Conservation (phyloP, 2,888 invertebrate genomes). For the Cordylochernes scorpioides region DNA sequence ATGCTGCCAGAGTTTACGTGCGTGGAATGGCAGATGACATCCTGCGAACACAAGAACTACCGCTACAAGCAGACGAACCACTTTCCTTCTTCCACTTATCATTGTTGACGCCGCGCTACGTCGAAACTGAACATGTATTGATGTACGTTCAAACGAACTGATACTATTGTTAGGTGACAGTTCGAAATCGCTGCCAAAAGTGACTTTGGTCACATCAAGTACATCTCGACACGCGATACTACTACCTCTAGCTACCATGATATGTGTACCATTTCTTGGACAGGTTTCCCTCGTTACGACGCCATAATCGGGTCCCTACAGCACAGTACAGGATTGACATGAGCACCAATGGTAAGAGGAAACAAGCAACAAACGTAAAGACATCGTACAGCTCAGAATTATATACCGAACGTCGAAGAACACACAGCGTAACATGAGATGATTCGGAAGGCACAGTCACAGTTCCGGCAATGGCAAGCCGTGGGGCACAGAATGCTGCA, state of each 20-base stretch:
- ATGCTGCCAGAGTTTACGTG: constrained; percentile 59
- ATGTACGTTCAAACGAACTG: no score
- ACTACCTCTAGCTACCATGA: no score
- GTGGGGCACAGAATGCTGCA: constrained; percentile 51
- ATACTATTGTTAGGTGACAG: no score
- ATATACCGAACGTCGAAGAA: constrained; percentile 36
- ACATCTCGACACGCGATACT: no score
- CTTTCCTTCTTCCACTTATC: constrained; percentile 47
- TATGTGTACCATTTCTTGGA: no score
- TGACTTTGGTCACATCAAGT: no score
- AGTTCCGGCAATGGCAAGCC: constrained; percentile 48
- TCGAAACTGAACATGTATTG: no score
- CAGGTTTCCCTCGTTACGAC: constrained; percentile 26
- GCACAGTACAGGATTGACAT: constrained; percentile 51
- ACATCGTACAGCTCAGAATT: constrained; percentile 49
- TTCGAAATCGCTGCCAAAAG: no score
- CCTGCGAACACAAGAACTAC: constrained; percentile 64
- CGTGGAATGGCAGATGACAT: constrained; percentile 68
- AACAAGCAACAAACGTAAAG: constrained; percentile 53
- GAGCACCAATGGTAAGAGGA: constrained; percentile 47
- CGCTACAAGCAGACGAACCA: constrained; percentile 62
- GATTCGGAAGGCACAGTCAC: constrained; percentile 4
- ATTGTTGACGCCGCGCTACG: no score
- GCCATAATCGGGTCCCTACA: constrained; percentile 57
- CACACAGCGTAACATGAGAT: constrained; percentile 34